phyloP scores from a whole-genome alignment of 2,888 invertebrate species.

The Pristionchus mayeri region DNA sequence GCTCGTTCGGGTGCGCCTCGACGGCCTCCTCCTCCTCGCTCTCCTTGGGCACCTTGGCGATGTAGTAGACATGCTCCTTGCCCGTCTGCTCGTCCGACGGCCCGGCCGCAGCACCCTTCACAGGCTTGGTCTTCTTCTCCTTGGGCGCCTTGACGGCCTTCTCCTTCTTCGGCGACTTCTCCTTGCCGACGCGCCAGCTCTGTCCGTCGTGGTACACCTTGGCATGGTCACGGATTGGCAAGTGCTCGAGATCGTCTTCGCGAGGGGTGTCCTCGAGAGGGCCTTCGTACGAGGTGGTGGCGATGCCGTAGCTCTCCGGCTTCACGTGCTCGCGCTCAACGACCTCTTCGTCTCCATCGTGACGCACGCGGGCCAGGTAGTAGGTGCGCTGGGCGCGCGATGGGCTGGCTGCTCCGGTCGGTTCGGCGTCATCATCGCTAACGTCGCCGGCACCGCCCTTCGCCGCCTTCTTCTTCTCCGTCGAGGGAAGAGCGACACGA shows the following conservation, averaged over 20 bases:
- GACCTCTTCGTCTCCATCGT: slow-evolving; percentile 36
- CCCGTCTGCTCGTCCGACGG: slow-evolving; percentile 8
- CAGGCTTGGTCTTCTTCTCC: slow-evolving; percentile 31
- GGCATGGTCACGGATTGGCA: slow-evolving; percentile 34
- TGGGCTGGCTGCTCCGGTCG: slow-evolving; percentile 27
- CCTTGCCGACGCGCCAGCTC: slow-evolving; percentile 33
- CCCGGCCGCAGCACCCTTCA: slow-evolving; percentile 14
- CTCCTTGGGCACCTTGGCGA: slow-evolving; percentile 46
- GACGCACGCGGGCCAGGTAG: slow-evolving; percentile 17
- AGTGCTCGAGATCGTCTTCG: slow-evolving; percentile 37
- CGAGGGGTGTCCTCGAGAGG: slow-evolving; percentile 38
- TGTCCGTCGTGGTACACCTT: slow-evolving; percentile 26
- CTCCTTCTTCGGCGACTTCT: slow-evolving; percentile 32
- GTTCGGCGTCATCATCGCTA: not conserved
- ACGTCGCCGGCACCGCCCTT: not conserved
- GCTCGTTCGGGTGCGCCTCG: not conserved
- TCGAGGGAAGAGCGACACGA: slow-evolving; percentile 24
- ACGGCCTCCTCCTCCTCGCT: slow-evolving; percentile 31
- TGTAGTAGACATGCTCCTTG: slow-evolving; percentile 39
- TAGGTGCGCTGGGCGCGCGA: slow-evolving; percentile 11
- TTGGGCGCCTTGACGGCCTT: slow-evolving; percentile 26
- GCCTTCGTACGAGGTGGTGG: slow-evolving; percentile 28
- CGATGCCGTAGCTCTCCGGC: slow-evolving; percentile 18
- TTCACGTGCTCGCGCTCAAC: slow-evolving; percentile 36
- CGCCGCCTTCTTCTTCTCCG: not conserved